Conservation (phyloP, 2,113 vertebrate species). For the Oncorhynchus gorbuscha region DNA sequence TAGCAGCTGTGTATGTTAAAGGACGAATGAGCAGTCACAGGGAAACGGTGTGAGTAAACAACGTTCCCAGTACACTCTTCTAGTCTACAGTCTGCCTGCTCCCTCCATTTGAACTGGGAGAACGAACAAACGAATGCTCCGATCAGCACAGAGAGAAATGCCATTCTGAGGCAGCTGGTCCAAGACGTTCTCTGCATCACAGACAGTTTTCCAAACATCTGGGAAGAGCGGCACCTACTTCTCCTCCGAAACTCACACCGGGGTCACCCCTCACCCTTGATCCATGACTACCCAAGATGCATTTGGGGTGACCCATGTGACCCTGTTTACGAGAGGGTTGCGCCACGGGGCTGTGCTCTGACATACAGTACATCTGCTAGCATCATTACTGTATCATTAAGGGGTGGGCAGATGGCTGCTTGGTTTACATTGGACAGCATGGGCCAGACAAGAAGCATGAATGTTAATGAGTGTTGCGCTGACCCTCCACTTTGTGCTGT, state of each 20-base stretch:
- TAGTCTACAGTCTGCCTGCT: constrained; percentile 24
- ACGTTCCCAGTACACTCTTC: constrained; percentile 37
- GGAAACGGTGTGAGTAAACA: constrained; percentile 47
- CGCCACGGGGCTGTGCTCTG: not conserved
- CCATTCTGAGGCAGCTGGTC: not conserved
- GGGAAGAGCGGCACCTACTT: too few species aligned
- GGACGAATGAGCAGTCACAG: constrained; percentile 51
- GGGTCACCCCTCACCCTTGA: not conserved
- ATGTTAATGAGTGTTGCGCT: constrained; percentile 27
- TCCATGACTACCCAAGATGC: constrained; percentile 1
- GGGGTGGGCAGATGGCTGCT: constrained; percentile 1
- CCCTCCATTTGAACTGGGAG: constrained; percentile 26
- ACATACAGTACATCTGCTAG: too few species aligned
- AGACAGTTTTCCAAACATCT: too few species aligned
- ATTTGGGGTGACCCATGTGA: not conserved
- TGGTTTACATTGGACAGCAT: constrained; percentile 12
- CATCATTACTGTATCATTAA: not conserved
- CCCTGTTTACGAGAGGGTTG: not conserved
- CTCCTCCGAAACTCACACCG: too few species aligned
- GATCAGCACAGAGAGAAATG: not conserved
- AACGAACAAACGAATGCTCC: not conserved
- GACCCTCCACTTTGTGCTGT: constrained; percentile 33
- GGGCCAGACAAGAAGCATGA: constrained; percentile 16
- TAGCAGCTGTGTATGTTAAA: constrained; percentile 26
- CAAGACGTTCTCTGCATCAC: too few species aligned